Base-by-base conservation (phyloP, 2,797 vertebrate species). In the Melopsittacus undulatus region DNA sequence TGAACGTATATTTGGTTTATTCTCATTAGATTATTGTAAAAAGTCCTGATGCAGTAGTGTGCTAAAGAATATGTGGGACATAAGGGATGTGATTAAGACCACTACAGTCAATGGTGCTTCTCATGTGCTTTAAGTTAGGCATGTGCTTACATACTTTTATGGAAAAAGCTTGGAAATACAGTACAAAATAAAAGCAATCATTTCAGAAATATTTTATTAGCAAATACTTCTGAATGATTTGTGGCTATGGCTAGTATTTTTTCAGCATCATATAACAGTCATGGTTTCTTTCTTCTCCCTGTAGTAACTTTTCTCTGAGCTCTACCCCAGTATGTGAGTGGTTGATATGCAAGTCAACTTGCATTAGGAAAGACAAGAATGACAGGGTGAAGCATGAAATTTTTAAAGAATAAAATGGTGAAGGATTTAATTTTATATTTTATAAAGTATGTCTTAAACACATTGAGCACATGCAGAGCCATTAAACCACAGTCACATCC, bases 161-260 rank as follows among this genome's bases (percentile, higher is more conserved):
- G 72, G 45, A 94, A 94, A 72, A 64, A 38, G 46, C n/a, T 85
- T 90, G 45, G 66, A 87, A 86, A 89, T 82, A 70, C 30, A 76
- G 34, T 70, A 43, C 12, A 89, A 92, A 96, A 67, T 83, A 90
- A 87, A 93, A 81, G 49, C 66, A 87, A 26, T 92, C 34, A 80
- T 90, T 95, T 94, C 67, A 85, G 83, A 82, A 94, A 82, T 87
- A 91, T 84, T 95, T 95, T 74, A 89, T 57, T 89, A 66, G 56
- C 51, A 92, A 81, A 77, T 70, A 61, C 34, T 84, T 94, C 42
- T 93, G 59, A 91, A 85, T 73, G n/a, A 89, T 95, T 95, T 94
- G 87, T 89, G 86, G 62, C 81, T 92, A 24, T 46, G 27, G 48
- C 30, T 92, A 68, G 42, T 95, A 85, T 92, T 95, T 95, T 42